These are phyloP conservation scores for Turnix velox DNA, from an alignment of 2,113 vertebrate species.

Conservation along the genomic window DNA sequence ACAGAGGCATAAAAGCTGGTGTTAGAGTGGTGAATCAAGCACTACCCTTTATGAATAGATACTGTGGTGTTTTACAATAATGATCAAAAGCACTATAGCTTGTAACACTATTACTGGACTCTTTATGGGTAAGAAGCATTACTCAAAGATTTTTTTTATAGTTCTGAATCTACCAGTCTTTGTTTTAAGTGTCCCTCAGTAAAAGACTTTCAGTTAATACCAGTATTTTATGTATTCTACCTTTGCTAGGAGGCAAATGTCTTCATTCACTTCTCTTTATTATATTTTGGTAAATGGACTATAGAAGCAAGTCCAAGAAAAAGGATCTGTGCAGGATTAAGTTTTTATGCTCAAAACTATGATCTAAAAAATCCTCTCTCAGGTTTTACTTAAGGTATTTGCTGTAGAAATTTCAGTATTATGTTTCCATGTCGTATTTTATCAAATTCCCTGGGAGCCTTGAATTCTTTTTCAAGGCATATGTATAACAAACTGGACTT, in stretches of 20 bases:
- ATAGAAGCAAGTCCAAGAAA: not conserved
- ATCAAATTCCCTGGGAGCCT: not conserved
- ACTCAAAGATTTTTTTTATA: slow-evolving; percentile 38
- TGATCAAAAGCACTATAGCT: slow-evolving; percentile 23
- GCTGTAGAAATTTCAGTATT: not conserved
- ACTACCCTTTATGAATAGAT: slow-evolving; percentile 5
- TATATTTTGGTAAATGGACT: not conserved
- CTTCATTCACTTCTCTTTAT: not conserved
- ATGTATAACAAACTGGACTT: not conserved
- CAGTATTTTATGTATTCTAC: not conserved
- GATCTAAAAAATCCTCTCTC: not conserved
- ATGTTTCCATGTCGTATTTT: no score
- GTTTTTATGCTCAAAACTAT: not conserved
- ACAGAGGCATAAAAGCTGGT: slow-evolving; percentile 12
- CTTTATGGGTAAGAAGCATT: slow-evolving; percentile 1
- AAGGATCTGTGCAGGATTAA: not conserved
- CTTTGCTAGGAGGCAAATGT: not conserved
- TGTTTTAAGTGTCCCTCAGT: not conserved
- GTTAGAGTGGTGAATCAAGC: not conserved
- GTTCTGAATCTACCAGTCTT: not conserved
- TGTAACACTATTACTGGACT: not conserved
- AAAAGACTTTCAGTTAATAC: not conserved
- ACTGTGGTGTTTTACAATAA: not conserved
- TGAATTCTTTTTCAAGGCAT: not conserved
- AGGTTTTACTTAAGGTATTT: not conserved